Evolutionary conservation across 2,113 vertebrate species (phyloP), one percentile per base, ranked within the genome.

Genomic region (Urocynchramus pylzowi): DNA sequence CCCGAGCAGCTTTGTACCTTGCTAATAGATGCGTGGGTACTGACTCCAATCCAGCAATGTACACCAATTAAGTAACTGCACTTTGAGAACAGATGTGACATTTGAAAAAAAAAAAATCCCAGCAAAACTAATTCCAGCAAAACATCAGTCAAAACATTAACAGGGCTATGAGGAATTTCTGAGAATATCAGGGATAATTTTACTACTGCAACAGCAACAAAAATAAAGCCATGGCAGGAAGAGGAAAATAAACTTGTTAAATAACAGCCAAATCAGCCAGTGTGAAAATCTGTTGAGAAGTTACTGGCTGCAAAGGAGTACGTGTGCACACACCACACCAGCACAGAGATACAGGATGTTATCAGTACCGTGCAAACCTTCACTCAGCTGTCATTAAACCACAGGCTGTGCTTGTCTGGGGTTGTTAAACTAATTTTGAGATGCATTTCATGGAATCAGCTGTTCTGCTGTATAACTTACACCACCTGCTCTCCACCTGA

Each of bases 281-380:
- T 74, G 88, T 88, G 86, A 93, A 94, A 95, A 95, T 53, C 69
- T 56, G 49, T 53, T 4, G 16, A 90, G 83, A 42, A 74, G n/a
- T 47, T 92, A 64, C 44, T 68, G 89, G 57, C 61, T 96, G 74
- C 84, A 65, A 54, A 89, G 44, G 28, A 77, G 65, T 77, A 73
- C 12, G 13, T 93, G 16, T 89, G 81, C 94, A 69, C 33, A 35
- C 41, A 95, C 97, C 95, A 93, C 96, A 97, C n/a, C 28, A 47
- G 45, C 77, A 26, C 88, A 65, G 59, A 95, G 86, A 77, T 24
- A 94, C 96, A 97, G 96, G 97, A 98, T 98, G 98, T 97, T 97
- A 91, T 97, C 81, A 97, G 95, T 50, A 97, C 97, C 94, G 19
- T 7, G 26, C 13, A 92, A 97, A 95, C 96, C 90, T 96, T 93